A percentile compares a stretch with the other conserved stretches of the same genome.
phyloP scores from a whole-genome alignment of 2,888 invertebrate genomes.

The Cryptocephalus moraei region DNA sequence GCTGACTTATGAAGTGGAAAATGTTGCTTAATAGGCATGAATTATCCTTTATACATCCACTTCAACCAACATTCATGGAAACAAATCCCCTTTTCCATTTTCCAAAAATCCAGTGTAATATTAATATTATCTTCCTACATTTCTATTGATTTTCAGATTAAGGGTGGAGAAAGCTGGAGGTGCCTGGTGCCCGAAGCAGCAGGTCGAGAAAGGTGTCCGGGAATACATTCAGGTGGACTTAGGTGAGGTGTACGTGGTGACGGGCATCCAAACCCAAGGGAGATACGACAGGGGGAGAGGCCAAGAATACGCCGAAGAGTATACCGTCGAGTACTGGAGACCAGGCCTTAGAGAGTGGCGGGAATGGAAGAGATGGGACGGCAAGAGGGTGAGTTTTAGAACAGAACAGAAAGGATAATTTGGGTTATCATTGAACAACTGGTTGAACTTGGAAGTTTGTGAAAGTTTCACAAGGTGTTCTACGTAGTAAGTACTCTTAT shows the following conservation, averaged over 20 bases:
- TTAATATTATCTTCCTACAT: no score
- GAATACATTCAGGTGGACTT: conserved; percentile 62
- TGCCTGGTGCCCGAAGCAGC: conserved; percentile 67
- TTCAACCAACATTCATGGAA: no score
- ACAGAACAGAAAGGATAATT: no score
- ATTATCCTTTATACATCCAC: no score
- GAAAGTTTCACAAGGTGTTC: no score
- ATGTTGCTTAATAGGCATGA: no score
- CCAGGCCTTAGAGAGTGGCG: conserved; percentile 51
- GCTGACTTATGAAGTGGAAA: no score
- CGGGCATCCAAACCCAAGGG: conserved; percentile 69
- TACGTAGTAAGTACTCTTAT: no score
- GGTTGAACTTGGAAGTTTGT: no score
- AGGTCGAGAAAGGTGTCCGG: conserved; percentile 50
- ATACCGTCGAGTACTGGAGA: conserved; percentile 58
- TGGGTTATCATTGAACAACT: no score
- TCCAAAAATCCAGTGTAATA: no score
- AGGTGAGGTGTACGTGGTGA: conserved; percentile 50
- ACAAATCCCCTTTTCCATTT: no score
- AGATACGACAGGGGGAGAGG: conserved; percentile 64
- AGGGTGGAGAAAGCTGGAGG: conserved; percentile 60
- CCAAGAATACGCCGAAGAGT: conserved; percentile 63
- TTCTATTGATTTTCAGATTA: conserved; percentile 40
- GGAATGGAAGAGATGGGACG: conserved; percentile 54
- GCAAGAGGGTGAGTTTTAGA: conserved; percentile 45